Percentiles rank a stretch among this genome's conserved stretches.
phyloP scores from a whole-genome alignment of 2,888 invertebrate species.

The Ellobium chinense region DNA sequence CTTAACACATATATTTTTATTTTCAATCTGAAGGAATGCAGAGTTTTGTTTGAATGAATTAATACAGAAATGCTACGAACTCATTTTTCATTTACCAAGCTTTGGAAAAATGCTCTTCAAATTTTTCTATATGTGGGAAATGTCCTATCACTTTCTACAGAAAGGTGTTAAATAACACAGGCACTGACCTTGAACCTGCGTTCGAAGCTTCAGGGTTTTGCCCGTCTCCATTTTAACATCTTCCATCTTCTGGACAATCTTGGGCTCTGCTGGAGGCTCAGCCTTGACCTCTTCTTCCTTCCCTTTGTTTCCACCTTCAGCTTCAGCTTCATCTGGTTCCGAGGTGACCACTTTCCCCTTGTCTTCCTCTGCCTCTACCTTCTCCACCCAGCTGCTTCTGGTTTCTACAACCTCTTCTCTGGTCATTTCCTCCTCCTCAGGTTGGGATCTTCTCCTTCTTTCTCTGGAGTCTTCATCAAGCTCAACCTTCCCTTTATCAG shows the following conservation, averaged over 20 bases:
- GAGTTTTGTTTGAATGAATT: too few species aligned
- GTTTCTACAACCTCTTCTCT: neutral
- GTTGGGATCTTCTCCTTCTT: neutral
- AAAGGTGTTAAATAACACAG: too few species aligned
- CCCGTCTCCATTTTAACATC: constrained; percentile 49
- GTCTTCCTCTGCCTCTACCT: constrained; percentile 41
- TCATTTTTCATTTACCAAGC: too few species aligned
- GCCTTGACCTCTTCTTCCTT: neutral
- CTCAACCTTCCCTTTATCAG: neutral
- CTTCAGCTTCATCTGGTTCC: neutral
- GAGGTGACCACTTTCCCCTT: constrained; percentile 17
- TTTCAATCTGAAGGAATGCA: too few species aligned
- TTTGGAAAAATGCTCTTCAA: too few species aligned
- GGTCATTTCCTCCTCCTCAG: neutral
- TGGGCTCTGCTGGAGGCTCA: constrained; percentile 6
- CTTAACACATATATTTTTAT: too few species aligned
- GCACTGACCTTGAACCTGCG: constrained; percentile 52
- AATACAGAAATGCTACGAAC: too few species aligned
- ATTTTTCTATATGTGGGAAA: too few species aligned
- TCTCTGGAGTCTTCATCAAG: neutral
- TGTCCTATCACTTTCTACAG: too few species aligned
- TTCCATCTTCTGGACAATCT: constrained; percentile 28
- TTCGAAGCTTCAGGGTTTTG: constrained; percentile 48
- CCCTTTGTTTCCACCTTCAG: neutral
- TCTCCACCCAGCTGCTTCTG: constrained; percentile 35